Base-by-base conservation (phyloP, 2,113 vertebrate genomes). In the Vulpes lagopus region DNA sequence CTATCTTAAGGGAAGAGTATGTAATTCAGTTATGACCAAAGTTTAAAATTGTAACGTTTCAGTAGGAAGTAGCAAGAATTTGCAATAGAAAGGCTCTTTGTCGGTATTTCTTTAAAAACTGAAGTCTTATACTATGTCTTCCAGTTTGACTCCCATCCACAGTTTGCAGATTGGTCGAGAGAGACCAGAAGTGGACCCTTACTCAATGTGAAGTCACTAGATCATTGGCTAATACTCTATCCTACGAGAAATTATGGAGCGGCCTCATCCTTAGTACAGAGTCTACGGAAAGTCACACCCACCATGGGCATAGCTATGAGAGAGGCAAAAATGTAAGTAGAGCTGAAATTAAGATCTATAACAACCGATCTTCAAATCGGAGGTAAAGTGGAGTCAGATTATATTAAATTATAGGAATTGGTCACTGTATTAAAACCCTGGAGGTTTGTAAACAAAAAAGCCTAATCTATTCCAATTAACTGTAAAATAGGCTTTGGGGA, bases 211-310 rank as follows among this genome's bases (percentile, higher is more conserved):
- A 98, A 98, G 67, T 97, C 98, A 0, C n/a, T 99, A 38, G 95
- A 98, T 0, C 98, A 97, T 81, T 99, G 99, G 99, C 5, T 99
- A 0, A 5, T 99, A 19, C 55, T 99, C 57, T 98, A 98, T 92
- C 98, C 99, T 0, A 96, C 97, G 1, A 98, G 98, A 8, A 99
- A 99, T 59, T 7, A 30, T 5, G 98, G 97, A 0, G 62, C 94
- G 49, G 99, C 99, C 10, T 97, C 98, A 10, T 4, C 74, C 0
- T 98, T 99, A 12, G n/a, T 99, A 62, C 97, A 99, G 14, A 98
- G 97, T 23, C 98, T 99, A 0, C 64, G 30, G 80, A 99, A 94
- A 98, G 99, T 99, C 38, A 96, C 98, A 0, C 96, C 88, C 0
- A 94, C 98, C 3, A 98, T 99, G 96, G 99, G 99, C 7, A 99